A percentile compares a stretch with the other conserved stretches of the same genome.
phyloP scores from a whole-genome alignment of 2,113 vertebrate species.

The Phodopus roborovskii region DNA sequence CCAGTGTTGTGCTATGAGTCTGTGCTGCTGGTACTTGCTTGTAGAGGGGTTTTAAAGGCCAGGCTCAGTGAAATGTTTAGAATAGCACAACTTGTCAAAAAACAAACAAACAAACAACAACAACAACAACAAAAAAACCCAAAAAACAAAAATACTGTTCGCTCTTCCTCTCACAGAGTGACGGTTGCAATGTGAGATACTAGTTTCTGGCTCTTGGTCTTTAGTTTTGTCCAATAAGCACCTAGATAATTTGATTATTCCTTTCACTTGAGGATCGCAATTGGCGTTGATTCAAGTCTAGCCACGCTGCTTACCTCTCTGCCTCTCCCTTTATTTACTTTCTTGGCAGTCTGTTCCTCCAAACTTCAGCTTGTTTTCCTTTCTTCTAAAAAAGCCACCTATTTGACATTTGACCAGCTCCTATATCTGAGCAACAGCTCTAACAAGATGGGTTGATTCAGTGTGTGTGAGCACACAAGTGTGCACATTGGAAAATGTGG shows the following conservation, averaged over 20 bases:
- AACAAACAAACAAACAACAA: too few species aligned
- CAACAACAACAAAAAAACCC: too few species aligned
- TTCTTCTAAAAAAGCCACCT: background rate
- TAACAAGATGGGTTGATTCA: background rate
- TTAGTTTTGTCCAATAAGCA: background rate
- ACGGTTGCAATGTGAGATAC: background rate
- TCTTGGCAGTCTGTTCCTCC: background rate
- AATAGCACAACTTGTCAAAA: background rate
- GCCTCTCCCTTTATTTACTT: background rate
- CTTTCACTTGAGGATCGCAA: background rate
- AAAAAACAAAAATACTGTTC: too few species aligned
- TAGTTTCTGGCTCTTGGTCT: conserved; percentile 2
- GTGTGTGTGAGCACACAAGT: background rate
- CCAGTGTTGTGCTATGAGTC: background rate
- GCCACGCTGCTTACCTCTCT: background rate
- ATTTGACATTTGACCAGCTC: background rate
- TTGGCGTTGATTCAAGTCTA: background rate
- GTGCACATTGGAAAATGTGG: background rate
- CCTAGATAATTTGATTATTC: background rate
- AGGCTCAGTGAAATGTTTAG: background rate
- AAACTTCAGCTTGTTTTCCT: conserved; percentile 39
- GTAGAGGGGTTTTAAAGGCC: background rate
- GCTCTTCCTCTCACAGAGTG: background rate
- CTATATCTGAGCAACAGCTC: background rate
- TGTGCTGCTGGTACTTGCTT: background rate